A percentile compares a stretch with the other conserved stretches of the same genome.
Conservation (phyloP, 2,797 vertebrate species). For the Tapirus indicus region DNA sequence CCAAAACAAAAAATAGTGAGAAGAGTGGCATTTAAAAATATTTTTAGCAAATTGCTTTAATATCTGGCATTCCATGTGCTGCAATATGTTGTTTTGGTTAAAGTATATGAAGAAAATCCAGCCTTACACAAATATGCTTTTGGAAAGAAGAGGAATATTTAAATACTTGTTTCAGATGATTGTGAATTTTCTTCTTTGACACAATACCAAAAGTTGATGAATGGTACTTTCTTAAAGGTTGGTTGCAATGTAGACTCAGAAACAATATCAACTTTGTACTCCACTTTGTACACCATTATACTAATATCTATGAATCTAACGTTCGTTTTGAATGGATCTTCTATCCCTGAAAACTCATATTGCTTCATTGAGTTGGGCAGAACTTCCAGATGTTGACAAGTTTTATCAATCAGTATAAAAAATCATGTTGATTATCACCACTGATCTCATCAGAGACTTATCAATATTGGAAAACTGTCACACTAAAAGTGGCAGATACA, state of each 20-base stretch:
- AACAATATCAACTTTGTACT: background rate
- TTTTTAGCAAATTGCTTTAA: slow-evolving; percentile 20
- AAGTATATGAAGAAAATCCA: background rate
- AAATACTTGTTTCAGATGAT: background rate
- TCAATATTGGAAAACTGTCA: background rate
- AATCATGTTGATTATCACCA: background rate
- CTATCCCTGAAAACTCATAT: background rate
- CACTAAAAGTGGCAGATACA: background rate
- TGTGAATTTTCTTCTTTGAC: slow-evolving; percentile 30
- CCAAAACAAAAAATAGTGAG: background rate
- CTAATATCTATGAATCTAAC: background rate
- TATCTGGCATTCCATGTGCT: background rate
- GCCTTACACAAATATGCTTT: background rate
- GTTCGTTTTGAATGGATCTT: background rate
- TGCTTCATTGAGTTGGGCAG: background rate
- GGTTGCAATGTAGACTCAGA: background rate
- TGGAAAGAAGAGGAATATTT: background rate
- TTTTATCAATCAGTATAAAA: background rate
- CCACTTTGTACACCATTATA: background rate
- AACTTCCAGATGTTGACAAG: background rate
- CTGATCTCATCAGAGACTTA: background rate
- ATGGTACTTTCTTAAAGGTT: slow-evolving; percentile 12
- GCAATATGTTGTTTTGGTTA: background rate
- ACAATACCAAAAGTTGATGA: background rate
- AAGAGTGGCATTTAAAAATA: background rate